Percentiles rank a stretch among this genome's conserved stretches.
These are phyloP conservation scores for Bemisia tabaci DNA, from an alignment of 1,140 invertebrate species.

Conservation along the genomic window DNA sequence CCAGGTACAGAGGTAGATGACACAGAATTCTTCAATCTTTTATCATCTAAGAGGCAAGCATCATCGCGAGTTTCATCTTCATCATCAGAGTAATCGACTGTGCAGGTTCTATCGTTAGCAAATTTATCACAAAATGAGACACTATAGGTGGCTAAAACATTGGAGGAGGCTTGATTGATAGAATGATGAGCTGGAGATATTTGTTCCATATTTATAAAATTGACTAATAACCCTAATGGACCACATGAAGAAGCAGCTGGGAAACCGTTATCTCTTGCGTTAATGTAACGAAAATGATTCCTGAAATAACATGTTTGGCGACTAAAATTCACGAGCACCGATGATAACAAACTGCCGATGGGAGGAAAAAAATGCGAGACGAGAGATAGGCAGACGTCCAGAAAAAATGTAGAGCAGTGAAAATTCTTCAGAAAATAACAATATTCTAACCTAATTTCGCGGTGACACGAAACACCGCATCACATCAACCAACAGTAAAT, in stretches of 20 bases:
- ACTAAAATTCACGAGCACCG: no score
- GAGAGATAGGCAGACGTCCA: no score
- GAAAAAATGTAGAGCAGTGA: no score
- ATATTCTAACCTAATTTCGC: no score
- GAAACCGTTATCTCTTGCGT: no score
- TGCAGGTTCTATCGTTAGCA: not conserved
- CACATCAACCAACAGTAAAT: no score
- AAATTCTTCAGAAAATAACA: no score
- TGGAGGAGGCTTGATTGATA: not conserved
- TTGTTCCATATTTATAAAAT: not conserved
- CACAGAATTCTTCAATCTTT: not conserved
- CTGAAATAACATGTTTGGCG: no score
- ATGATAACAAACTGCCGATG: no score
- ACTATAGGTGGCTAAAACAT: constrained; percentile 7
- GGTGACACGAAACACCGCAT: no score
- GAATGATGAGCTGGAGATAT: not conserved
- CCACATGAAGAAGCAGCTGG: not conserved
- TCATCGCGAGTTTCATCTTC: not conserved
- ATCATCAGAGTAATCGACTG: not conserved
- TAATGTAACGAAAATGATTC: no score
- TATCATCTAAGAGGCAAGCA: not conserved
- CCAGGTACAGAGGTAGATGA: not conserved
- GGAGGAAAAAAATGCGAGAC: no score
- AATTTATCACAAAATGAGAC: constrained; percentile 13
- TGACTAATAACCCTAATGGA: not conserved